Evolutionary conservation across 2,888 invertebrate species (phyloP), one percentile per base, ranked within the genome.

Genomic region (Malthinus seriepunctatus): DNA sequence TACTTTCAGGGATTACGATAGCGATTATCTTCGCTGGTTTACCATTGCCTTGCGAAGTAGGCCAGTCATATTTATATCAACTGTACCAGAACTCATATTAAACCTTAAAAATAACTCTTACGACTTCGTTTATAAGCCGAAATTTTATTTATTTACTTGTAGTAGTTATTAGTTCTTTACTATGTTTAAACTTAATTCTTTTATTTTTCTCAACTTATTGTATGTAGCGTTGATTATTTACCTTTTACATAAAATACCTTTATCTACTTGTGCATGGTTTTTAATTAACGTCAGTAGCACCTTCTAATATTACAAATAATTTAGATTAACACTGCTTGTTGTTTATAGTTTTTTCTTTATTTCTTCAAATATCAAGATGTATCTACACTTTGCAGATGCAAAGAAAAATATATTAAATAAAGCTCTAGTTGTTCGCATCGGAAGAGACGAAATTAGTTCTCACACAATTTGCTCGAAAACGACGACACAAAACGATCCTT

Each of bases 361-460:
- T 42, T 42, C 39, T 42, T 42, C 39, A 42, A 46, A 38, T 38
- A 51, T 56, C 51, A 51, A 51, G 47, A 51, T 31, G 10, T 57
- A 15, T 52, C 39, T 61, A 46, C 39, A 58, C 51, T 49, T 70
- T 73, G 65, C 78, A 78, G 78, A 78, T 70, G 65, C 61, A 69
- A 75, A 70, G 68, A 73, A 72, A 69, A 73, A 73, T 60, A 71
- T 77, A 62, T 68, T 78, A 65, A 77, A 78, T 69, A 78, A 78
- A 71, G 77, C 78, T 61, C 72, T 84, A 58, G 76, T 78, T 55
- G 79, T 79, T 44, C 73, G 77, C 63, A 79, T 79, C 50, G 79
- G 78, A 52, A 70, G 74, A 67, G 73, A 73, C 63, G 76, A 76
- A 64, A 73, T 70, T 33, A 68, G 70, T 49, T 67, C 74, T 50